Conservation (phyloP, 2,888 invertebrate species). For the Apotomis betuletana region DNA sequence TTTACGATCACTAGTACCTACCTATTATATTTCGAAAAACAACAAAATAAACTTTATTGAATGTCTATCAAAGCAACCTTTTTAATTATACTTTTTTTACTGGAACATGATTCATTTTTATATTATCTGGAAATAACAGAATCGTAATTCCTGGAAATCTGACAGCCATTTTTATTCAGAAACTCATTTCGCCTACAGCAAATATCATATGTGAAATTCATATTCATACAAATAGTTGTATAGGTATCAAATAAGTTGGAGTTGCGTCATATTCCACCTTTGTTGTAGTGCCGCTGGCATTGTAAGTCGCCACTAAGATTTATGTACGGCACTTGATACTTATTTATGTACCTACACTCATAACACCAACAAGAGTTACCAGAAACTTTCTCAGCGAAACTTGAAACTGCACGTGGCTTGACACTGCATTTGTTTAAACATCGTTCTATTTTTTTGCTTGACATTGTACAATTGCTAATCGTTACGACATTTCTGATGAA, state of each 20-base stretch:
- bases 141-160: no score
- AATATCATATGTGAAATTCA: not conserved
- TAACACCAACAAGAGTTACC: slow-evolving; percentile 1
- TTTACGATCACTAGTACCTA: no score
- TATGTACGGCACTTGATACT: not conserved
- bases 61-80: no score
- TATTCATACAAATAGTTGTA: not conserved
- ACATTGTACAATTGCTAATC: not conserved
- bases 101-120: no score
- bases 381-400: not conserved
- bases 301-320: not conserved
- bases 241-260: not conserved
- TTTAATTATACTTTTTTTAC: no score
- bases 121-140: no score
- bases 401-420: slow-evolving; percentile 4
- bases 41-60: no score
- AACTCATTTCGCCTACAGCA: not conserved
- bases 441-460: not conserved
- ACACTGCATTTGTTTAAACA: not conserved
- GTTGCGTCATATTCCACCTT: not conserved
- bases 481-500: not conserved
- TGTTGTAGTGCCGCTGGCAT: not conserved
- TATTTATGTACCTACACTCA: not conserved
- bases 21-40: no score
- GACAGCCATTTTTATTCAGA: not conserved